Conservation (phyloP, 2,113 vertebrate genomes). For the Nycticorax nycticorax region DNA sequence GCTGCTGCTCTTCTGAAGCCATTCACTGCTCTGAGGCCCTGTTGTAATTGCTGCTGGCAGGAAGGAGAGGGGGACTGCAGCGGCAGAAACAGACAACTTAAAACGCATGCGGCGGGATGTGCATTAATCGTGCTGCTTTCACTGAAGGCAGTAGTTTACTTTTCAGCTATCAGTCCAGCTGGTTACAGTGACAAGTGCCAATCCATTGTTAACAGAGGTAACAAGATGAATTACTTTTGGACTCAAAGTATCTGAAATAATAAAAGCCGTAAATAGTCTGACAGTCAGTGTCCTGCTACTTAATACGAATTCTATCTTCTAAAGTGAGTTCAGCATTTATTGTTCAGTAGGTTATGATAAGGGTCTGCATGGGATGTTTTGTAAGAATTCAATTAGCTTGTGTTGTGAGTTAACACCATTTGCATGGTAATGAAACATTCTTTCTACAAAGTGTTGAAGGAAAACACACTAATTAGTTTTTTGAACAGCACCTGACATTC, state of each 20-base stretch:
- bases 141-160: background rate
- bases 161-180: background rate
- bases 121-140: background rate
- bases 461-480: slow-evolving; percentile 56
- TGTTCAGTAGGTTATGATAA: slow-evolving; percentile 37
- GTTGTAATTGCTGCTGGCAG: background rate
- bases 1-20: background rate
- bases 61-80: background rate
- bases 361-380: slow-evolving; percentile 24
- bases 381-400: slow-evolving; percentile 46
- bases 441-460: slow-evolving; percentile 49
- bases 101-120: rapidly evolving
- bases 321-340: slow-evolving; percentile 41
- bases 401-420: slow-evolving; percentile 21
- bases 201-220: slow-evolving; percentile 1
- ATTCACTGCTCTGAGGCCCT: background rate
- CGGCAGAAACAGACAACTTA: background rate
- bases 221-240: slow-evolving; percentile 26
- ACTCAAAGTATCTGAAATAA: slow-evolving; percentile 4
- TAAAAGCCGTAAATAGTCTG: slow-evolving; percentile 15
- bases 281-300: background rate
- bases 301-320: background rate
- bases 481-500: slow-evolving; percentile 55
- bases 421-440: slow-evolving; percentile 55
- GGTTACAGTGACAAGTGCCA: background rate